A percentile compares a stretch with the other conserved stretches of the same genome.
phyloP scores from a whole-genome alignment of 2,797 vertebrate species.

The Manis crassicaudata region DNA sequence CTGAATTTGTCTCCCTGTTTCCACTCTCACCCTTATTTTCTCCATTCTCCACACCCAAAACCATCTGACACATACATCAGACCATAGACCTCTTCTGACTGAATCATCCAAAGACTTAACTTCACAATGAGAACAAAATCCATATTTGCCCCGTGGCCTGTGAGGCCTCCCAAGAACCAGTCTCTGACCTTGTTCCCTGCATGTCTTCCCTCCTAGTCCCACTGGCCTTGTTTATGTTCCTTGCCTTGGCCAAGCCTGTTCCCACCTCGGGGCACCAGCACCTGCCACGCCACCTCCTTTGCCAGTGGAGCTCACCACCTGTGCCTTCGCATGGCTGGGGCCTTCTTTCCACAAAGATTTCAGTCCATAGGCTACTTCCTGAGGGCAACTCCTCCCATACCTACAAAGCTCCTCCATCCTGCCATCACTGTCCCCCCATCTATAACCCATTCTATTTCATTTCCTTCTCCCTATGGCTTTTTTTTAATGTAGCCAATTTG shows the following conservation, averaged over 20 bases:
- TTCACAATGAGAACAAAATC: background rate
- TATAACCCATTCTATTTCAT: background rate
- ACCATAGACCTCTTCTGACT: background rate
- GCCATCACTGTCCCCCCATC: no score
- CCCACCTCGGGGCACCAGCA: background rate
- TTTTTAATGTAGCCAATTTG: background rate
- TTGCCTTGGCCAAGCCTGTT: background rate
- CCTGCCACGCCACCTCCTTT: background rate
- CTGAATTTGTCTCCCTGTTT: background rate
- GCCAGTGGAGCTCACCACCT: background rate
- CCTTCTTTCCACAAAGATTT: background rate
- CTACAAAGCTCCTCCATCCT: background rate
- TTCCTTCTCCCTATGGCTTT: background rate
- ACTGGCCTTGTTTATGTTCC: background rate
- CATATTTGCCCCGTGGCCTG: background rate
- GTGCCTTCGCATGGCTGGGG: background rate
- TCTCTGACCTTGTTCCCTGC: rapidly evolving
- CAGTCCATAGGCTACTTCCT: background rate
- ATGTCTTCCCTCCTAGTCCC: background rate
- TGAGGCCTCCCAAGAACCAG: background rate
- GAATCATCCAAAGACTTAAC: background rate
- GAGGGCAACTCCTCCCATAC: no score
- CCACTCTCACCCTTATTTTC: background rate
- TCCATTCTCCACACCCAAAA: background rate
- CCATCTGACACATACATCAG: background rate